Base-by-base conservation (phyloP, 2,888 invertebrate genomes). In the Eupithecia vulgata region DNA sequence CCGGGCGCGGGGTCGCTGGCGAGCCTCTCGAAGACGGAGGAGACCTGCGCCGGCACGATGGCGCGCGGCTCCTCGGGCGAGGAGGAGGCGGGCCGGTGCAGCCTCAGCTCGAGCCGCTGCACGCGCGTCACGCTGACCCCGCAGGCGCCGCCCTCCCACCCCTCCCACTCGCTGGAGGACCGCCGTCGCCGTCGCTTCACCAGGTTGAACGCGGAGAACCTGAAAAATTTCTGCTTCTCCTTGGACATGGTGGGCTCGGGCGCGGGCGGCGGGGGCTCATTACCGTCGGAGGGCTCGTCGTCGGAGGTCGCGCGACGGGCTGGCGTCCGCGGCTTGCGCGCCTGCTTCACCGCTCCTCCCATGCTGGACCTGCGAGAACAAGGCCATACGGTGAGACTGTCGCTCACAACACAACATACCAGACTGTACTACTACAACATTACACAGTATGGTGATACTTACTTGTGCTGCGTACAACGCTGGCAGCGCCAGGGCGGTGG, bases 201-300 rank as follows among this genome's bases (percentile, higher is more conserved):
- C 77, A 96, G 95, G 90, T 97, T 97, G 90, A 97, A 97, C 71
- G 96, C 97, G 83, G 97, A 97, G 88, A 96, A 95, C 89, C 97
- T 95, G 95, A 97, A 97, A 95, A 97, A 97, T 93, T 97, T 97
- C 92, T 97, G 97, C 91, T 97, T 97, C 95, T 97, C 97, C 94
- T 97, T 97, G 80, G 97, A 97, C 95, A 97, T 97, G 88, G 95
- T 95, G 89, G 93, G 95, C 90, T 97, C 97, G 91, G 96, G 95
- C 88, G 70, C 69, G 42, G 59, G 66, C 37, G 45, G 87, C 71
- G 83, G 76, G 75, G 76, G 81, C 45, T 81, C 88, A 91, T 94
- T 95, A 94, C 95, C 95, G 88, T 94, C 95, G 82, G 93, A 92
- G 78, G 88, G 91, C 88, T 94, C 94, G 88, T 92, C 92, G 87